Percentiles rank a stretch among this genome's conserved stretches.
phyloP scores from a whole-genome alignment of 2,797 vertebrate genomes.

The Octomys mimax region DNA sequence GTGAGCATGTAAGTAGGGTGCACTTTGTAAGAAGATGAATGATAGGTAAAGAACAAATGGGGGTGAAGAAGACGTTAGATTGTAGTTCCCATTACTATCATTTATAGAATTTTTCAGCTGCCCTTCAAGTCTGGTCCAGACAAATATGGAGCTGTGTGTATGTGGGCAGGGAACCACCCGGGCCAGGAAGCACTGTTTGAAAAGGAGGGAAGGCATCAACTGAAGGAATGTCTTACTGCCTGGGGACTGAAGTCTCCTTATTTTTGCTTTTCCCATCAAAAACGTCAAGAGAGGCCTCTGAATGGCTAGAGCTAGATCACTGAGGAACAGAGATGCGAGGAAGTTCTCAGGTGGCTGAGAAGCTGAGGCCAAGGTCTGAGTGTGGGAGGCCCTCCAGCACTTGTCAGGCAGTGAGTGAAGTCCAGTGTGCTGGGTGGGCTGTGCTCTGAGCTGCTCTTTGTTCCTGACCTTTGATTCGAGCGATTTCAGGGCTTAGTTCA shows the following conservation, averaged over 20 bases:
- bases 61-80: not conserved
- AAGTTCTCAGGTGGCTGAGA: not conserved
- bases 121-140: not conserved
- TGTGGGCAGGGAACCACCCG: not conserved
- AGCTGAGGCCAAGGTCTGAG: not conserved
- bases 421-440: not conserved
- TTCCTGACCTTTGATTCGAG: not conserved
- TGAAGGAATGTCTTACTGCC: not conserved
- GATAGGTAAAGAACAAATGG: not conserved
- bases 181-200: not conserved
- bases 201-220: not conserved
- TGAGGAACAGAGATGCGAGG: not conserved
- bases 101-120: not conserved
- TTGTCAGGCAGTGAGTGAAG: not conserved
- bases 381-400: accelerated
- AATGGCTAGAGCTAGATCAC: not conserved
- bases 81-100: not conserved
- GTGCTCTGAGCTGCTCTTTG: not conserved
- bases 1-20: not conserved
- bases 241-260: not conserved
- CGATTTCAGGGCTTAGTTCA: constrained; percentile 41
- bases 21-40: not conserved
- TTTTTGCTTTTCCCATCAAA: not conserved
- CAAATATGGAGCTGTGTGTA: not conserved
- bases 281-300: not conserved